A percentile compares a stretch with the other conserved stretches of the same genome.
Evolutionary conservation across 2,888 invertebrate genomes (phyloP).

Genomic region (Blera fallax): DNA sequence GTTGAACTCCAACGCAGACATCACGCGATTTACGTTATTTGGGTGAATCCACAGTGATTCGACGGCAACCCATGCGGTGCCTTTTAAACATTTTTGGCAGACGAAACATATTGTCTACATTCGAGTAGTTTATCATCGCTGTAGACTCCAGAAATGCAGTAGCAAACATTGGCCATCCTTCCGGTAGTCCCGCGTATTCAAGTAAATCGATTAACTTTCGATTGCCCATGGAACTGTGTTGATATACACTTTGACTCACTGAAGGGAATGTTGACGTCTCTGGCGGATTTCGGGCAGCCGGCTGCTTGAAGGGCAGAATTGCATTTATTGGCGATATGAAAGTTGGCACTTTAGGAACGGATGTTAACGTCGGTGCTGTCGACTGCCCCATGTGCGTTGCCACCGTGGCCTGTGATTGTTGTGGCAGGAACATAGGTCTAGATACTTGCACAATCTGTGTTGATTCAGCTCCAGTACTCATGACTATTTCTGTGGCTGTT

Average conservation of each 20-base stretch:
- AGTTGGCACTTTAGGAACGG: conserved; percentile 2
- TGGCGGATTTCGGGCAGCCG: not conserved
- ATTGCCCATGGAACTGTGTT: not conserved
- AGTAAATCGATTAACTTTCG: not conserved
- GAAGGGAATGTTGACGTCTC: not conserved
- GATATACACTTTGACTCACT: not conserved
- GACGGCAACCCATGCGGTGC: not conserved
- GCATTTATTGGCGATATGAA: conserved; percentile 12
- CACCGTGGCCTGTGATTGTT: conserved; percentile 7
- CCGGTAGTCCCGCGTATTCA: not conserved
- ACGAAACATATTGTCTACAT: conserved; percentile 2
- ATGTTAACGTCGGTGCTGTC: not conserved
- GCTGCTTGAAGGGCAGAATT: conserved; percentile 6
- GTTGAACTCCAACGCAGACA: not conserved
- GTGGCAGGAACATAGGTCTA: not conserved
- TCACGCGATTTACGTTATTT: not conserved
- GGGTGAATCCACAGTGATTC: not conserved
- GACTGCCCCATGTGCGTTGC: not conserved
- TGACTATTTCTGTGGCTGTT: not conserved
- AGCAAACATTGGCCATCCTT: conserved; percentile 1
- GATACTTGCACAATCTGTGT: not conserved
- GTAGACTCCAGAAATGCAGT: not conserved
- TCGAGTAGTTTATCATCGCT: not conserved
- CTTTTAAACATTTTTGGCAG: not conserved
- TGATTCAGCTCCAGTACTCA: not conserved